A percentile compares a stretch with the other conserved stretches of the same genome.
Evolutionary conservation across 2,797 vertebrate species (phyloP).

Genomic region (Argentina silus): DNA sequence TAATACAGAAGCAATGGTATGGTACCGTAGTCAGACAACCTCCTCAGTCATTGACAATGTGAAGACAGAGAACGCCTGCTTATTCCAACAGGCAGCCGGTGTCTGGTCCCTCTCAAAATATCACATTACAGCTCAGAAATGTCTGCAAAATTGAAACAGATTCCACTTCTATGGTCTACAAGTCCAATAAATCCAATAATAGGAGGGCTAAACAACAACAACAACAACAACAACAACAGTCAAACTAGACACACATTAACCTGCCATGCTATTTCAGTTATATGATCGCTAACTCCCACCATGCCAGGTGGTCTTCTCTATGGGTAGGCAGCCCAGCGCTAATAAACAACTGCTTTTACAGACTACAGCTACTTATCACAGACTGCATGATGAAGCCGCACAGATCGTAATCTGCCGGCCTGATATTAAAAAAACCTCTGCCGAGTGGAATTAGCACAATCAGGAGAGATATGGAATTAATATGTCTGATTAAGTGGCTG

Average conservation of each 20-base stretch:
- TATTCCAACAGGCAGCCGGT: constrained; percentile 33
- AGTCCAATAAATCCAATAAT: constrained; percentile 18
- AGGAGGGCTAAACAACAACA: constrained; percentile 24
- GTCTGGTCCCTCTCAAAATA: constrained; percentile 23
- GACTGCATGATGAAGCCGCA: neutral
- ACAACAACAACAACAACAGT: constrained; percentile 14
- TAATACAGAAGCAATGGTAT: constrained; percentile 18
- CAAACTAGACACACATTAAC: constrained; percentile 1
- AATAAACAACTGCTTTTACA: neutral
- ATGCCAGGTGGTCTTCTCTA: neutral
- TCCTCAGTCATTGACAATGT: constrained; percentile 23
- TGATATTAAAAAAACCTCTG: constrained; percentile 23
- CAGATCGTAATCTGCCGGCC: neutral
- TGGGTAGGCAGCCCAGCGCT: no score
- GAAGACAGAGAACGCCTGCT: constrained; percentile 24
- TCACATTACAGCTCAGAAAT: constrained; percentile 34
- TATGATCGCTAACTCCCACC: neutral
- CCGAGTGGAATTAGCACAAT: constrained; percentile 62
- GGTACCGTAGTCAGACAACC: constrained; percentile 19
- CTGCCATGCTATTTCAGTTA: neutral
- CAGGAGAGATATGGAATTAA: constrained; percentile 70
- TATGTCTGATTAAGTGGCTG: constrained; percentile 73
- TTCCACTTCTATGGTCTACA: neutral
- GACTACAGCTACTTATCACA: neutral
- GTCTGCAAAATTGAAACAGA: constrained; percentile 24